phyloP scores from a whole-genome alignment of 2,113 vertebrate species.

The Aegotheles bennettii region DNA sequence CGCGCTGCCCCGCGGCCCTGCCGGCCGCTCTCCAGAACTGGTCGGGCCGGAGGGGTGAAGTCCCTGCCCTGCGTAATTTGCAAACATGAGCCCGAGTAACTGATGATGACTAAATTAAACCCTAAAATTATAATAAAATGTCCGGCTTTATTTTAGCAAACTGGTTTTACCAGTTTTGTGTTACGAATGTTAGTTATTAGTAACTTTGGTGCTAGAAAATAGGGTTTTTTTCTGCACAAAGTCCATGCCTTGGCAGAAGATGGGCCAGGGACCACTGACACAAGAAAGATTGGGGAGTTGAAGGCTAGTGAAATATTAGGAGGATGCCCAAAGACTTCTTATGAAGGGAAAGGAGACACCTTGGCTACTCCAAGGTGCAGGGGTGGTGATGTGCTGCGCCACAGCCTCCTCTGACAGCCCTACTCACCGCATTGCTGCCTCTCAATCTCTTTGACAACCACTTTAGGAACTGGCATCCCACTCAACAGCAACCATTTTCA shows the following conservation, averaged over 20 bases:
- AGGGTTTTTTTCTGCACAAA: neutral
- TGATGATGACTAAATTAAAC: slow-evolving; percentile 42
- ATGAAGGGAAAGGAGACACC: neutral
- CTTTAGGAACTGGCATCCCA: neutral
- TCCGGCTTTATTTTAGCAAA: slow-evolving; percentile 66
- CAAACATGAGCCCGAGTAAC: slow-evolving; percentile 64
- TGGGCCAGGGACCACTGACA: neutral
- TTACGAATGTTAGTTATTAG: slow-evolving; percentile 72
- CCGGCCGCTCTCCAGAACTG: slow-evolving; percentile 3
- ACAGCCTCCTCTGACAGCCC: rapidly evolving
- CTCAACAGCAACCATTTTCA: rapidly evolving
- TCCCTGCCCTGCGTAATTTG: slow-evolving; percentile 59
- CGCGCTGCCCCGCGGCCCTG: neutral
- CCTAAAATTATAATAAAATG: slow-evolving; percentile 23
- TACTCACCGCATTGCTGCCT: rapidly evolving
- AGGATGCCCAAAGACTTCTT: neutral
- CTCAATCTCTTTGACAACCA: neutral
- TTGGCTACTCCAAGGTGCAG: rapidly evolving
- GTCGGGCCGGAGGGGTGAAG: slow-evolving; percentile 58
- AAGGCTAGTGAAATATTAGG: neutral
- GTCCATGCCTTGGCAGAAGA: slow-evolving; percentile 1
- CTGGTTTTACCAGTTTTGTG: slow-evolving; percentile 68
- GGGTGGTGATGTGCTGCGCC: no score
- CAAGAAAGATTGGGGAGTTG: neutral
- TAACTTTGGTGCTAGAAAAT: slow-evolving; percentile 29